phyloP scores from a whole-genome alignment of 2,888 invertebrate species.

The Noctua comes region DNA sequence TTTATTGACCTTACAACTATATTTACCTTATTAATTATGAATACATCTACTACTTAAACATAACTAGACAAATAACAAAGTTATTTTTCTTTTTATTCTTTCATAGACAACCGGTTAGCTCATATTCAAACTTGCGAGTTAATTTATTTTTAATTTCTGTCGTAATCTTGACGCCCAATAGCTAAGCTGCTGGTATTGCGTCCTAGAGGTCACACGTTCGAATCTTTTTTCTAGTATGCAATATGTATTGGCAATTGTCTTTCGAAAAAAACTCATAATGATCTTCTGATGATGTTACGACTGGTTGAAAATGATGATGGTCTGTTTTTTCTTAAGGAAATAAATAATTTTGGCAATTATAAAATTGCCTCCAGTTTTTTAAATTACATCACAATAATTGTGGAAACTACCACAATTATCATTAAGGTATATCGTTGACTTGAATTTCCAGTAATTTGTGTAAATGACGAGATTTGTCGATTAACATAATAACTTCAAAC shows the following conservation, averaged over 20 bases:
- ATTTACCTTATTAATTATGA: slow-evolving; percentile 8
- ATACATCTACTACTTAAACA: not conserved
- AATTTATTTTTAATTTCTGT: slow-evolving; percentile 31
- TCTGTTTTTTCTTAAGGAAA: not conserved
- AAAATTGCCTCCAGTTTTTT: slow-evolving; percentile 25
- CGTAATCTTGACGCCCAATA: slow-evolving; percentile 10
- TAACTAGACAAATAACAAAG: not conserved
- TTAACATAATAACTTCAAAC: slow-evolving; percentile 28
- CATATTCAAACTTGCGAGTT: slow-evolving; percentile 9
- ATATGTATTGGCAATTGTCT: slow-evolving; percentile 23
- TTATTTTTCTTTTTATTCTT: not conserved
- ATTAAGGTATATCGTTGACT: slow-evolving; percentile 48
- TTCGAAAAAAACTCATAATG: slow-evolving; percentile 27
- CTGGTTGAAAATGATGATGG: not conserved
- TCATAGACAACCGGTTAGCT: not conserved
- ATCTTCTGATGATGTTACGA: not conserved
- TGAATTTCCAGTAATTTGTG: slow-evolving; percentile 55
- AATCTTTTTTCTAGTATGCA: slow-evolving; percentile 36
- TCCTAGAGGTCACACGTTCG: slow-evolving; percentile 36
- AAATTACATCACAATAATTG: slow-evolving; percentile 40
- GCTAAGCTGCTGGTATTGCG: slow-evolving; percentile 19
- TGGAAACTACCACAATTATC: slow-evolving; percentile 47
- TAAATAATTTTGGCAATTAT: not conserved
- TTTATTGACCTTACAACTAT: not conserved
- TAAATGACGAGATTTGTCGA: slow-evolving; percentile 55